Evolutionary conservation across 2,888 invertebrate species (phyloP).

Genomic region (Drosophila longiperda): DNA sequence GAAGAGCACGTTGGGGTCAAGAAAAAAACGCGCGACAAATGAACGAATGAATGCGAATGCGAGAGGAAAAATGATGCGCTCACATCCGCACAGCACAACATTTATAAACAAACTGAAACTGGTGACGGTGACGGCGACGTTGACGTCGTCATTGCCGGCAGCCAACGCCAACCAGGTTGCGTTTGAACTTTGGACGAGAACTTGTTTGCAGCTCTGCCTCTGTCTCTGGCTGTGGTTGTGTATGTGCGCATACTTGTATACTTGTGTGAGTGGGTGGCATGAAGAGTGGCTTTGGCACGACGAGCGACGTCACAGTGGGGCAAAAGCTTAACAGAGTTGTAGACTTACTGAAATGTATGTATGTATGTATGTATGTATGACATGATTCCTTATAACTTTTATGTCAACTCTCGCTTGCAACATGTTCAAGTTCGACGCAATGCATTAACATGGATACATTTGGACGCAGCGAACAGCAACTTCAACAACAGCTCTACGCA

Average conservation of each 20-base stretch:
- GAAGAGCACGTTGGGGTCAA: slow-evolving; percentile 21
- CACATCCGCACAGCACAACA: slow-evolving; percentile 61
- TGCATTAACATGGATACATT: slow-evolving; percentile 42
- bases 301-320: slow-evolving; percentile 37
- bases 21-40: slow-evolving; percentile 50
- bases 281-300: slow-evolving; percentile 12
- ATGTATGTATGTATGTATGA: too few species aligned
- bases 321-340: neutral
- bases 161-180: slow-evolving; percentile 57
- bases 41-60: slow-evolving; percentile 19
- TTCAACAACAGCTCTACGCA: neutral
- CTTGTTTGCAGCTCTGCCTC: slow-evolving; percentile 46
- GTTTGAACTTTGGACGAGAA: slow-evolving; percentile 59
- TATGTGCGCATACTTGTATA: slow-evolving; percentile 10
- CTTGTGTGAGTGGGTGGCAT: slow-evolving; percentile 56
- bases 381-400: slow-evolving; percentile 14
- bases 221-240: neutral
- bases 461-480: slow-evolving; percentile 12
- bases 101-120: slow-evolving; percentile 72
- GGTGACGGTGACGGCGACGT: slow-evolving; percentile 13
- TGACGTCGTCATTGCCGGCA: slow-evolving; percentile 52
- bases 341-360: too few species aligned
- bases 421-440: slow-evolving; percentile 63
- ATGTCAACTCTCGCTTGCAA: slow-evolving; percentile 53
- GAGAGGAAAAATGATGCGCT: slow-evolving; percentile 37